Percentiles rank a stretch among this genome's conserved stretches.
These are phyloP conservation scores for Tholera decimalis DNA, from an alignment of 2,888 invertebrate species.

Conservation along the genomic window DNA sequence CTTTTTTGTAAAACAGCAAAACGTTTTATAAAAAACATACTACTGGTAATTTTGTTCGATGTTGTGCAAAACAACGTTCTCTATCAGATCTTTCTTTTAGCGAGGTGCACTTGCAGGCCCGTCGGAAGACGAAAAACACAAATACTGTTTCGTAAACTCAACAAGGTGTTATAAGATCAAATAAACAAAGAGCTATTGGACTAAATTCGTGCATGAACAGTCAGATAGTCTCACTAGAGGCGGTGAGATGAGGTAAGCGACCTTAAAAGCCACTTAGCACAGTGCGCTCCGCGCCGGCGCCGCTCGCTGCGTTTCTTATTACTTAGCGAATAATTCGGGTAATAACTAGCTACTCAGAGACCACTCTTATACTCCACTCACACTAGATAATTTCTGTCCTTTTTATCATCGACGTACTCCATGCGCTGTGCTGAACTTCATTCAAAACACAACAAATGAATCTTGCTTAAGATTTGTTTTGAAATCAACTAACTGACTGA, in stretches of 20 bases:
- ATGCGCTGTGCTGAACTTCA: conserved; percentile 10
- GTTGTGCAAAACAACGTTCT: conserved; percentile 36
- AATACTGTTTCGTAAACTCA: conserved; percentile 41
- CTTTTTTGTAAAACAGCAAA: conserved; percentile 62
- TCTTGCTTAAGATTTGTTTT: not conserved
- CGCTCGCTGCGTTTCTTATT: conserved; percentile 85
- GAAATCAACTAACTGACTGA: conserved; percentile 19
- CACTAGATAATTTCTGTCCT: conserved; percentile 33
- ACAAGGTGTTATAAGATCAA: conserved; percentile 68
- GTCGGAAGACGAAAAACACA: conserved; percentile 31
- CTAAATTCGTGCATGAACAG: conserved; percentile 81
- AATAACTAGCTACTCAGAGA: conserved; percentile 71
- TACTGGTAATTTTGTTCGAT: conserved; percentile 45
- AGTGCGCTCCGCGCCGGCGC: conserved; percentile 76
- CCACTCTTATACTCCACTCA: conserved; percentile 44
- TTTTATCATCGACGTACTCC: conserved; percentile 34
- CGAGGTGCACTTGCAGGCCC: conserved; percentile 27
- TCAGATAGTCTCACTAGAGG: conserved; percentile 76
- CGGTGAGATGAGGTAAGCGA: conserved; percentile 88
- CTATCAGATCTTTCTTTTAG: conserved; percentile 25
- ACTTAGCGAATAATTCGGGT: conserved; percentile 83
- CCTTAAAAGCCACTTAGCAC: conserved; percentile 90
- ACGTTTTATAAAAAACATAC: conserved; percentile 42
- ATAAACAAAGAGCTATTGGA: conserved; percentile 77
- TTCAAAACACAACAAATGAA: not conserved